Evolutionary conservation across 2,888 invertebrate species (phyloP).

Genomic region (Octodonta nipae): DNA sequence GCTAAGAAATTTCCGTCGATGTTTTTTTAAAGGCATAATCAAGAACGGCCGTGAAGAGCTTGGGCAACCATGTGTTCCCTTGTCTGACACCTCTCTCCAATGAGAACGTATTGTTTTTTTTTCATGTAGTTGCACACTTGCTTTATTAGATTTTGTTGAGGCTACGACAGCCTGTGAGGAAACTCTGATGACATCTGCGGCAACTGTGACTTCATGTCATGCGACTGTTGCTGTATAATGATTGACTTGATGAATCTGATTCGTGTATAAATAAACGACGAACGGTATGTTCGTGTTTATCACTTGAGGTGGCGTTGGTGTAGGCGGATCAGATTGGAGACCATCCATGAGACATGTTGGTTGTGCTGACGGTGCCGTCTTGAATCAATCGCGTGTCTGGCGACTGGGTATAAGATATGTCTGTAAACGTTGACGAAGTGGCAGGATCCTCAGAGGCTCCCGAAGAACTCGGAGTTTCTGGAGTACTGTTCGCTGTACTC

Average conservation of each 20-base stretch:
- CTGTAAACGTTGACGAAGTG: slow-evolving; percentile 54
- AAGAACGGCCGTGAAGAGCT: too few relatives aligned
- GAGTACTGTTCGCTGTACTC: slow-evolving; percentile 40
- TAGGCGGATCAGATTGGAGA: slow-evolving; percentile 33
- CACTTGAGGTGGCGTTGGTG: slow-evolving; percentile 25
- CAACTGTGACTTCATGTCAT: slow-evolving; percentile 7
- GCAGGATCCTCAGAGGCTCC: slow-evolving; percentile 47
- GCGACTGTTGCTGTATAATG: slow-evolving; percentile 9
- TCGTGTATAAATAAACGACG: slow-evolving; percentile 12
- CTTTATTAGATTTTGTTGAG: too few relatives aligned
- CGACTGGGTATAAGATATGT: slow-evolving; percentile 39
- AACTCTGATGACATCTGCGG: too few relatives aligned
- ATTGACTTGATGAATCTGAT: slow-evolving; percentile 12
- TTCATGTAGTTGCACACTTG: too few relatives aligned
- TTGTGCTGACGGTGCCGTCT: slow-evolving; percentile 73
- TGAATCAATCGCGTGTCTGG: slow-evolving; percentile 63
- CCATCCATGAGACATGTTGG: slow-evolving; percentile 59
- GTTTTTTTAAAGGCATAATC: too few relatives aligned
- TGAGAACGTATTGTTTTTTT: too few relatives aligned
- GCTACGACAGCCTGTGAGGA: too few relatives aligned
- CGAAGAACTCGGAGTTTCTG: slow-evolving; percentile 41
- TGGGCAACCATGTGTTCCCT: too few relatives aligned
- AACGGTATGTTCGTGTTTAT: slow-evolving; percentile 13
- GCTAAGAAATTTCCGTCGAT: too few relatives aligned
- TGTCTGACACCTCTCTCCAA: too few relatives aligned